Evolutionary conservation across 2,797 vertebrate genomes (phyloP).

Genomic region (Vireo griseus): DNA sequence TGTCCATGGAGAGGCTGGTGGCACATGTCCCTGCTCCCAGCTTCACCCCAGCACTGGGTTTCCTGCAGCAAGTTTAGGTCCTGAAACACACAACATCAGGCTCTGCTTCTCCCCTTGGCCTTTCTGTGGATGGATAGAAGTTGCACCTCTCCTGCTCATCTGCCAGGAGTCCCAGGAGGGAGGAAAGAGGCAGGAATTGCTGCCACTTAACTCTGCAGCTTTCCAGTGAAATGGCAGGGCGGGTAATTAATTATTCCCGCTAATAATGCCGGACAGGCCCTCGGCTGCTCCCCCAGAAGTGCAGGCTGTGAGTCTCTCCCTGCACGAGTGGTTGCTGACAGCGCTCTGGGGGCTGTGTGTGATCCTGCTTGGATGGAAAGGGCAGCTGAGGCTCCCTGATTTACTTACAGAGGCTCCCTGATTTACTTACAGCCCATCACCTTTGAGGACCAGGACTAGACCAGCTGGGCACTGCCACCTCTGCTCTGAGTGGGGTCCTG

Average conservation of each 20-base stretch:
- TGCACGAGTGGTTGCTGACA: not conserved
- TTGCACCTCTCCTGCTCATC: not conserved
- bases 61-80: not conserved
- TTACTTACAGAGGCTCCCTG: not conserved
- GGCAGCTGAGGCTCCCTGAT: not conserved
- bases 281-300: not conserved
- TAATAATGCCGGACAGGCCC: not conserved
- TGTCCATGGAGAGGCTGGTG: not conserved
- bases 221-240: not conserved
- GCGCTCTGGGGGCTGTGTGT: not conserved
- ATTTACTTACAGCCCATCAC: not conserved
- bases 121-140: not conserved
- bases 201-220: not conserved
- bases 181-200: not conserved
- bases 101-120: not conserved
- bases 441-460: not conserved
- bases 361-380: not conserved
- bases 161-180: accelerated
- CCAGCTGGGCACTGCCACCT: not conserved
- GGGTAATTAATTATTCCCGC: not conserved
- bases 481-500: not conserved
- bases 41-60: not conserved
- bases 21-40: not conserved
- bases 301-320: not conserved
- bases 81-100: accelerated